Percentiles rank a stretch among this genome's conserved stretches.
phyloP scores from a whole-genome alignment of 2,888 invertebrate species.

The Dermolepida albohirtum region DNA sequence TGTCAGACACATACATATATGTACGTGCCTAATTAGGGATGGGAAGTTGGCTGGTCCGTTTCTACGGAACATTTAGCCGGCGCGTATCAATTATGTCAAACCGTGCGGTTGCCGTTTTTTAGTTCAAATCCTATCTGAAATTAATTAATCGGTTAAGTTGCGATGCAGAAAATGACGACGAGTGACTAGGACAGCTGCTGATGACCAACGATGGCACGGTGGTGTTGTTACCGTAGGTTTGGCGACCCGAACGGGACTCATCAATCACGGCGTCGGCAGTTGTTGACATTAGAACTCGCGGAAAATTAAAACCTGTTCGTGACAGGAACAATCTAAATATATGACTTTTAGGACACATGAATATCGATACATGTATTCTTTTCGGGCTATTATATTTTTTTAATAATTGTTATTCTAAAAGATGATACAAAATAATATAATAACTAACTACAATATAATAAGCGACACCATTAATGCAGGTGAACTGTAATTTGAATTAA shows the following conservation, averaged over 20 bases:
- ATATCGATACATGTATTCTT: conserved; percentile 2
- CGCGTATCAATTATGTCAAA: conserved; percentile 20
- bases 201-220: conserved; percentile 42
- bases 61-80: conserved; percentile 12
- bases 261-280: conserved; percentile 50
- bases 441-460: no score
- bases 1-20: not conserved
- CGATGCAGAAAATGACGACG: conserved; percentile 42
- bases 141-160: conserved; percentile 30
- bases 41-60: not conserved
- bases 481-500: no score
- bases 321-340: conserved; percentile 41
- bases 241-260: conserved; percentile 38
- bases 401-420: no score
- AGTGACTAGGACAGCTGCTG: conserved; percentile 43
- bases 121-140: not conserved
- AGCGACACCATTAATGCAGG: no score
- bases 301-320: conserved; percentile 49
- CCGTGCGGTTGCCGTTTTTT: conserved; percentile 11
- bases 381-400: not conserved
- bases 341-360: not conserved
- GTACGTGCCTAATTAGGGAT: not conserved
- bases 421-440: no score
- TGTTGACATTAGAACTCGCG: conserved; percentile 46
- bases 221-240: conserved; percentile 38